A percentile compares a stretch with the other conserved stretches of the same genome.
phyloP scores from a whole-genome alignment of 2,888 invertebrate species.

The Harpalus rufipes region DNA sequence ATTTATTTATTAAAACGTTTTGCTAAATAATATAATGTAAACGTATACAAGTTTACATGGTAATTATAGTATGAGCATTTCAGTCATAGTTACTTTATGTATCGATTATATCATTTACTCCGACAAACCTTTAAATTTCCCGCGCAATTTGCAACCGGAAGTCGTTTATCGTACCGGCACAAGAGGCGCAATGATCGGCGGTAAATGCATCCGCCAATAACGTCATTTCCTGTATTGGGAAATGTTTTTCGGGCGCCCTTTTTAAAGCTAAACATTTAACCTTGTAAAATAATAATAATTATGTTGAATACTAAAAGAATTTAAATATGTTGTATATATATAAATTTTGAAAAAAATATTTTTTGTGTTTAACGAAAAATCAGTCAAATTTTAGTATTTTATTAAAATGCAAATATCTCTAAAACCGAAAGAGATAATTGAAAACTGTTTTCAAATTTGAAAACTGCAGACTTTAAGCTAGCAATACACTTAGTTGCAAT shows the following conservation, averaged over 20 bases:
- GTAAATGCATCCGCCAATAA: conserved; percentile 5
- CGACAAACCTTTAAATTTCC: background rate
- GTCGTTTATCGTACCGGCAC: background rate
- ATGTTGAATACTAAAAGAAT: too few relatives aligned
- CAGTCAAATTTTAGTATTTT: too few relatives aligned
- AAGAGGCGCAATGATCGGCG: background rate
- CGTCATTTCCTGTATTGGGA: background rate
- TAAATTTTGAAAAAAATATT: too few relatives aligned
- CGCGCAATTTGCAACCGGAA: background rate
- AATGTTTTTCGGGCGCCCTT: background rate
- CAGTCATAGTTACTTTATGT: background rate
- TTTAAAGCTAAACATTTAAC: background rate
- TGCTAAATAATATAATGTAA: background rate
- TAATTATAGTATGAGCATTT: background rate
- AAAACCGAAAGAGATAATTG: too few relatives aligned
- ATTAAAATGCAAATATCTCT: too few relatives aligned
- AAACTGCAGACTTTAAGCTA: background rate
- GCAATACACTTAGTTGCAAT: too few relatives aligned
- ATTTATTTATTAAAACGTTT: background rate
- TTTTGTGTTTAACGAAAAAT: too few relatives aligned
- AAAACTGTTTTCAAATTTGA: background rate
- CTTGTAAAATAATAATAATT: too few relatives aligned
- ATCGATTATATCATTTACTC: background rate
- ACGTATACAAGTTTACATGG: conserved; percentile 10
- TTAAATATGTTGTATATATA: too few relatives aligned